These are phyloP conservation scores for Dasyurus viverrinus DNA, from an alignment of 2,113 vertebrate genomes.

Conservation along the genomic window DNA sequence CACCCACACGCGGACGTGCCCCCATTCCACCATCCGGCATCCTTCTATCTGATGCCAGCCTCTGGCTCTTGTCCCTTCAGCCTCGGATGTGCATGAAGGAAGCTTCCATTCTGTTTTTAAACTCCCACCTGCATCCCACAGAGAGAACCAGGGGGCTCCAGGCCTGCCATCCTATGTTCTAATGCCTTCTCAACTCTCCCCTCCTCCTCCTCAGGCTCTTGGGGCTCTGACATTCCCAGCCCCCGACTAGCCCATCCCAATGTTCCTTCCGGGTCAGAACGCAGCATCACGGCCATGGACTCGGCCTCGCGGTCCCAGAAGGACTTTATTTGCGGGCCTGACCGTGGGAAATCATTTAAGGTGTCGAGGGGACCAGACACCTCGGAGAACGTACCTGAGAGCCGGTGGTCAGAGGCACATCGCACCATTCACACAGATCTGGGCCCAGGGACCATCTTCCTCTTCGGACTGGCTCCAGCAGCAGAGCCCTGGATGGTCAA, in stretches of 20 bases:
- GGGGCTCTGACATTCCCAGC: background rate
- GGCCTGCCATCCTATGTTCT: background rate
- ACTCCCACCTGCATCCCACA: background rate
- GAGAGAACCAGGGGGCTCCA: background rate
- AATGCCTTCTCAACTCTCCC: background rate
- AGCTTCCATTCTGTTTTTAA: background rate
- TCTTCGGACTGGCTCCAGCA: background rate
- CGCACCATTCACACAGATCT: rapidly evolving
- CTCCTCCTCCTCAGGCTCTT: background rate
- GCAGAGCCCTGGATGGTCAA: background rate
- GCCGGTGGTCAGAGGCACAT: background rate
- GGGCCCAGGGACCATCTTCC: background rate
- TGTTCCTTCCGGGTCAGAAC: background rate
- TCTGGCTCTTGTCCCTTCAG: background rate
- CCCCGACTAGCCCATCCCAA: background rate
- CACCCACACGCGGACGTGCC: background rate
- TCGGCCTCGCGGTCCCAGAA: background rate
- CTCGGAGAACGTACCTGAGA: background rate
- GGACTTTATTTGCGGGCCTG: background rate
- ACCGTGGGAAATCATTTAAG: background rate
- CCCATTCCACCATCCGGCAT: background rate
- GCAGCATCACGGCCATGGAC: background rate
- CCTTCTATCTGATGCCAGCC: background rate
- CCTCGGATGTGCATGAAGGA: background rate
- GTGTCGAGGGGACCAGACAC: background rate